These are phyloP conservation scores for Anoura caudifer DNA, from an alignment of 2,113 vertebrate species.

Conservation along the genomic window DNA sequence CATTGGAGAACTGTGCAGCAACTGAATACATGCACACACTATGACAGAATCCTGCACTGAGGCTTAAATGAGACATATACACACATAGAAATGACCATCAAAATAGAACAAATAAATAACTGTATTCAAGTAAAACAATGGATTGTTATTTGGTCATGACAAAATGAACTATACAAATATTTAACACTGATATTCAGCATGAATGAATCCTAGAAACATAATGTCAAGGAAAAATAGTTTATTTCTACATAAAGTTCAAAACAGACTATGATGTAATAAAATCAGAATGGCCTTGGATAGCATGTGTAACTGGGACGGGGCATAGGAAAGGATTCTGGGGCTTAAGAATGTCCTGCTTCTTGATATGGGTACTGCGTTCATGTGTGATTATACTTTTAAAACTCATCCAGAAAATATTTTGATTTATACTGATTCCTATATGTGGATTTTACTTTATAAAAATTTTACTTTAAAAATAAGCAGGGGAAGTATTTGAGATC, in stretches of 20 bases:
- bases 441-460: not conserved
- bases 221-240: not conserved
- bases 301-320: not conserved
- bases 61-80: not conserved
- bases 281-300: not conserved
- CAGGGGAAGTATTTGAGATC: not conserved
- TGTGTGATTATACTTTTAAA: not conserved
- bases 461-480: conserved; percentile 19
- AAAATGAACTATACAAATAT: not conserved
- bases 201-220: not conserved
- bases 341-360: not conserved
- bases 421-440: not conserved
- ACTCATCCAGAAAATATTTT: not conserved
- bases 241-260: not conserved
- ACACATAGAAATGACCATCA: not conserved
- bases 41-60: not conserved
- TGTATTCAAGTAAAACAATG: not conserved
- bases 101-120: not conserved
- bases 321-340: not conserved
- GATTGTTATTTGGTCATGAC: not conserved
- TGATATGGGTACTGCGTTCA: not conserved
- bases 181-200: not conserved
- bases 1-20: not conserved
- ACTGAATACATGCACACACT: not conserved
- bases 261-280: not conserved